Evolutionary conservation across 2,888 invertebrate species (phyloP), one percentile per base, ranked within the genome.

Genomic region (Oscheius sp.): DNA sequence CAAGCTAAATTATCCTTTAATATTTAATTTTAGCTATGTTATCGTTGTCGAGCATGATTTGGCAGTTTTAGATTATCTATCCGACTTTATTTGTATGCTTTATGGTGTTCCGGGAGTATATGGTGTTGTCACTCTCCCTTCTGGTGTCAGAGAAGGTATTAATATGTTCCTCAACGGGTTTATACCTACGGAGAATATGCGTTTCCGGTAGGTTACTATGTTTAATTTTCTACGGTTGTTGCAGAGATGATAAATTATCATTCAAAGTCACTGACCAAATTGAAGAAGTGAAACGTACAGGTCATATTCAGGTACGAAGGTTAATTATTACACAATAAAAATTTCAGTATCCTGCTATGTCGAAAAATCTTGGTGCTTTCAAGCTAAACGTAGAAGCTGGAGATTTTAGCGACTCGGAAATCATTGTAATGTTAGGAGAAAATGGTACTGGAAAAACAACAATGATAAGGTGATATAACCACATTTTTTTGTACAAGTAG

Each of bases 361-460:
- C 91, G 0, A 99, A 92, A 85, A 89, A 89, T 56, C 80, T 92
- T 79, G 91, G 89, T 23, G 82, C 89, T 87, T 96, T 98, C 89
- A 91, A 92, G 70, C 91, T 99, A 79, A 90, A 91, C 2, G 94
- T 99, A 12, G 92, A 93, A 79, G 92, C 93, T 79, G 99, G 99
- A 12, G 95, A 96, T 89, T 99, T 99, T 90, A 97, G 97, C 16
- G 99, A 99, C 90, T 99, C 99, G 0, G 99, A 99, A 91, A 99
- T 99, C 89, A 92, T 99, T 87, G 99, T 99, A 12, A 91, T 99
- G 89, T 92, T 99, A 75, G 92, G 92, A 69, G 99, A 99, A 90
- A 99, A 99, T 89, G 99, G 99, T 79, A 99, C 99, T 27, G 99
- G 99, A 59, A 99, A 99, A 91, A 99, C 99, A 0, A 99, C 99